Conservation (phyloP, 1,140 invertebrate species). For the Formica selysi region DNA sequence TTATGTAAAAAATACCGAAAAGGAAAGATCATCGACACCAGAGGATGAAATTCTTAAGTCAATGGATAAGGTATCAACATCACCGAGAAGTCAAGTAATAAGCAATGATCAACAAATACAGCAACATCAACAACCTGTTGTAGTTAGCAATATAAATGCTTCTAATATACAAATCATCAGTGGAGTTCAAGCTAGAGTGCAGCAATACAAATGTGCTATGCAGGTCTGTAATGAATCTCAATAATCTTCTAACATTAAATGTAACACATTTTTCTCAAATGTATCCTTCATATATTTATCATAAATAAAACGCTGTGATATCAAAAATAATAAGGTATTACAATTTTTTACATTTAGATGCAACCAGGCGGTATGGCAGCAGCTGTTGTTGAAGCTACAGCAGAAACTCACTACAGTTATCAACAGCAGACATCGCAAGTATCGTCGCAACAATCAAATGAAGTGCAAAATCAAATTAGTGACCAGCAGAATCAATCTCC, state of each 20-base stretch:
- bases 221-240: conserved; percentile 81
- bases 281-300: neutral
- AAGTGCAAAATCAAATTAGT: conserved; percentile 82
- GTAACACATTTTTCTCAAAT: neutral
- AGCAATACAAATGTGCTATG: conserved; percentile 87
- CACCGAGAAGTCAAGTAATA: conserved; percentile 70
- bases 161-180: conserved; percentile 87
- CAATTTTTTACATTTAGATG: conserved; percentile 75
- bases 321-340: neutral
- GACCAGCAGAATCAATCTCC: conserved; percentile 77
- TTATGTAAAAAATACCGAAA: conserved; percentile 83
- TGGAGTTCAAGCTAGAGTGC: conserved; percentile 85
- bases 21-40: conserved; percentile 78
- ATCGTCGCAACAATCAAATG: conserved; percentile 81
- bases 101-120: conserved; percentile 76
- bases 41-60: conserved; percentile 79
- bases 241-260: conserved; percentile 1
- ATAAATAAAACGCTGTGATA: neutral
- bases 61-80: conserved; percentile 76
- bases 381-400: conserved; percentile 82
- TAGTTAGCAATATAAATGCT: conserved; percentile 86
- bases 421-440: conserved; percentile 84
- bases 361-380: conserved; percentile 84
- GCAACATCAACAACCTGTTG: conserved; percentile 83
- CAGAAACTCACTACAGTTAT: conserved; percentile 84